Conservation (phyloP, 2,113 vertebrate species). For the Pavo muticus region DNA sequence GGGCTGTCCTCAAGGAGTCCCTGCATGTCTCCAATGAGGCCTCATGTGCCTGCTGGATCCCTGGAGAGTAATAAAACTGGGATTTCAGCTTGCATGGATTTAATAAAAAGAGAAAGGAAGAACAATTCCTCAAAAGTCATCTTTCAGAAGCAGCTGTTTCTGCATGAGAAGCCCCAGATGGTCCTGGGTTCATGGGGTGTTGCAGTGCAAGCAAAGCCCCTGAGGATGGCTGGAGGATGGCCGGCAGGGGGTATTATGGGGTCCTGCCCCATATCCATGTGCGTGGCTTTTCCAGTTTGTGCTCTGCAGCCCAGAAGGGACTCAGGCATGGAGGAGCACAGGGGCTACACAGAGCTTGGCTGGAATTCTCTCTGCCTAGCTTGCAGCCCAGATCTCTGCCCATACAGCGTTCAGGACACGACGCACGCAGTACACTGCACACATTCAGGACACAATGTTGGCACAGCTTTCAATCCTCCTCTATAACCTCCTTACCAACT, state of each 20-base stretch:
- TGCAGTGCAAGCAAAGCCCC: fast-evolving
- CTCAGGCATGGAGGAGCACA: background rate
- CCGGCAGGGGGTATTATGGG: background rate
- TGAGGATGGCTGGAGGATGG: background rate
- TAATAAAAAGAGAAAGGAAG: background rate
- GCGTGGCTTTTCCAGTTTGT: fast-evolving
- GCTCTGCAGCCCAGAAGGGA: background rate
- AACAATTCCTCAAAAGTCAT: background rate
- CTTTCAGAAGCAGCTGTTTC: background rate
- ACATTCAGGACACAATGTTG: fast-evolving
- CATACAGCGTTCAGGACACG: fast-evolving
- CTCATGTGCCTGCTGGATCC: background rate
- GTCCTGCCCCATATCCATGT: fast-evolving
- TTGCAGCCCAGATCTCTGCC: background rate
- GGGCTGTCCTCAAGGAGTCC: background rate
- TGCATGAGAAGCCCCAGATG: background rate
- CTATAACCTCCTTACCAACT: background rate
- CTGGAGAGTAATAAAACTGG: background rate
- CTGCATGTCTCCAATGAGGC: background rate
- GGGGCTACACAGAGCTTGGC: background rate
- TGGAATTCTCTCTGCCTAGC: background rate
- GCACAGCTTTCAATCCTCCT: background rate
- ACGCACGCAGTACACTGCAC: background rate
- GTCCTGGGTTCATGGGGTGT: fast-evolving
- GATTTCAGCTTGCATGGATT: background rate